Conservation (phyloP, 2,113 vertebrate species). For the Pteruthius melanotis region DNA sequence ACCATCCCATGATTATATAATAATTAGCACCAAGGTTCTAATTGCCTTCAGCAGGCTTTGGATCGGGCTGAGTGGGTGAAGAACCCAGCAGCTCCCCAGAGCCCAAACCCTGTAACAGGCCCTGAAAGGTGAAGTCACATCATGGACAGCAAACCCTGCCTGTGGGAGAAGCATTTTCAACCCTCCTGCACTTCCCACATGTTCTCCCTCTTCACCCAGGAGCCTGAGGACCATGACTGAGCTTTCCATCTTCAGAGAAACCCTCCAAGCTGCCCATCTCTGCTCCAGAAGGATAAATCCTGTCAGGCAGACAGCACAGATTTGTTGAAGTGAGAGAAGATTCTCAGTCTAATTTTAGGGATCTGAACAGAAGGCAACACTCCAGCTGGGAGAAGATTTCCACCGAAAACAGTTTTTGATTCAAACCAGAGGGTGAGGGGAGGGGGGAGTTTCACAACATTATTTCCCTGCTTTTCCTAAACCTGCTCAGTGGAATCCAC, state of each 20-base stretch:
- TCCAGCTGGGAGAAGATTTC: slow-evolving; percentile 57
- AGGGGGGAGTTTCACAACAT: slow-evolving; percentile 14
- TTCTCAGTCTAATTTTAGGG: slow-evolving; percentile 63
- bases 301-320: slow-evolving; percentile 6
- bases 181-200: not conserved
- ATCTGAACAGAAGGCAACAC: slow-evolving; percentile 54
- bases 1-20: too few species aligned
- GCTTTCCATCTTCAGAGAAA: not conserved
- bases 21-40: not conserved
- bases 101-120: not conserved
- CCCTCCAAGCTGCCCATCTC: not conserved
- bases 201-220: not conserved
- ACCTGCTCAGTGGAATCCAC: not conserved
- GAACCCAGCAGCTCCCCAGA: not conserved
- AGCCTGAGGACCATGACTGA: not conserved
- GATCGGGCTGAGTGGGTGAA: not conserved
- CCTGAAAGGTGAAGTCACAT: not conserved
- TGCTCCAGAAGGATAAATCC: slow-evolving; percentile 23
- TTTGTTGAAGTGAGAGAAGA: slow-evolving; percentile 40
- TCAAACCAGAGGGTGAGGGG: not conserved
- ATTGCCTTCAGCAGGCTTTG: not conserved
- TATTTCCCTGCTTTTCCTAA: not conserved
- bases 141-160: not conserved
- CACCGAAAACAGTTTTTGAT: slow-evolving; percentile 19
- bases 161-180: not conserved